Evolutionary conservation across 2,888 invertebrate genomes (phyloP).

Genomic region (Diloba caeruleocephala): DNA sequence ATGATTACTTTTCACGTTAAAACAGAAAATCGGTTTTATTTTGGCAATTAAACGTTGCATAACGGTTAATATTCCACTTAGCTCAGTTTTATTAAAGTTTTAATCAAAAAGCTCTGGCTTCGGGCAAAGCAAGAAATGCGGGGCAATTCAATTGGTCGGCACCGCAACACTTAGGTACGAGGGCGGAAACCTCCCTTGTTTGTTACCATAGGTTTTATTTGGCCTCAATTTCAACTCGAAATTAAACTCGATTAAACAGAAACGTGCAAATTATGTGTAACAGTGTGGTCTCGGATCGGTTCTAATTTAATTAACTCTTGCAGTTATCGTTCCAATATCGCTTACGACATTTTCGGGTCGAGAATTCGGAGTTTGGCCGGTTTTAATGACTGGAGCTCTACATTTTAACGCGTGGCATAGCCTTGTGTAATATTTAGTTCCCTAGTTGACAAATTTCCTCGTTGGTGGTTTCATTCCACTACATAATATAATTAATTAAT

Average conservation of each 20-base stretch:
- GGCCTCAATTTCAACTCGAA: constrained; percentile 48
- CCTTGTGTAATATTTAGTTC: constrained; percentile 58
- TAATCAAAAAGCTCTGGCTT: constrained; percentile 59
- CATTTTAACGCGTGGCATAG: constrained; percentile 52
- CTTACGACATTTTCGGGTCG: constrained; percentile 28
- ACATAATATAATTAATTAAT: constrained; percentile 56
- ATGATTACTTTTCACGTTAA: constrained; percentile 23
- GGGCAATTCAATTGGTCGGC: constrained; percentile 61
- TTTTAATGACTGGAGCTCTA: constrained; percentile 56
- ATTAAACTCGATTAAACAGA: constrained; percentile 37
- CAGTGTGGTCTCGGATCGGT: constrained; percentile 19
- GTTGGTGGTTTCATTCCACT: constrained; percentile 55
- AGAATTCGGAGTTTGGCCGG: constrained; percentile 44
- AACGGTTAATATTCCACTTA: constrained; percentile 55
- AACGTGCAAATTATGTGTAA: constrained; percentile 40
- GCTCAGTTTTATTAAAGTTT: constrained; percentile 62
- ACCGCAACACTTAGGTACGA: constrained; percentile 45
- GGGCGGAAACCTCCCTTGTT: constrained; percentile 40
- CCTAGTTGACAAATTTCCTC: constrained; percentile 59
- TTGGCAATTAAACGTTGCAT: constrained; percentile 53
- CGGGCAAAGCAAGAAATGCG: constrained; percentile 56
- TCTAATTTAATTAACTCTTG: constrained; percentile 36
- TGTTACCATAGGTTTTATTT: constrained; percentile 46
- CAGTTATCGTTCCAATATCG: constrained; percentile 34
- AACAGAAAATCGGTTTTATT: constrained; percentile 38